Evolutionary conservation across 1,140 invertebrate species (phyloP), one percentile per base, ranked within the genome.

Genomic region (Melanaphis sacchari): DNA sequence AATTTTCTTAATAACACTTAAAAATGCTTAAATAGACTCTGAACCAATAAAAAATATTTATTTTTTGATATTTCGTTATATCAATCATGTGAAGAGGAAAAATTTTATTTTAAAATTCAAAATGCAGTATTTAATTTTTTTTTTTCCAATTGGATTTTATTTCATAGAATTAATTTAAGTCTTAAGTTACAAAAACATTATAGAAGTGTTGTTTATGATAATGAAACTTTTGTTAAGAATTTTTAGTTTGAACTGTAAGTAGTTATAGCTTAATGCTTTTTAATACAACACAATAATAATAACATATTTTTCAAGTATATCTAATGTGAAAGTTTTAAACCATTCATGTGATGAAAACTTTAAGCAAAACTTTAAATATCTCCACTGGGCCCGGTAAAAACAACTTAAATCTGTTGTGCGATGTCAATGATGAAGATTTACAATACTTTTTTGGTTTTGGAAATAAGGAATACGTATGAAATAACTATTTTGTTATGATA

Each of bases 251-350:
- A 76, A 76, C 31, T 76, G 59, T 76, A n/a, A n/a, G 59, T 84
- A 26, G 40, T 24, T 84, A 41, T 24, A 84, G 9, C 26, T 84
- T 84, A 84, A 41, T 41, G 82, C 36, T 9, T 84, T 84, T 84
- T 84, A 84, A 84, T 31, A 84, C 24, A 40, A 26, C 24, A 41
- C 38, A 26, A 41, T 40, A 84, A 76, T 76, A 76, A 76, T 76
- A 76, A 76, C 11, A 84, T 84, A 84, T 40, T 87, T 46, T 87
- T 87, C 85, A 46, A 87, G 85, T 43, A 46, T 46, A 18, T 46
- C 85, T 87, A 36, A 87, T 87, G 85, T 36, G 43, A 87, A 87
- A 87, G 85, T 87, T 87, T 87, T 22, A 87, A 87, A 43, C 41
- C 85, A 46, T 87, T 46, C 41, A n/a, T 6, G 43, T n/a, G 41